phyloP scores from a whole-genome alignment of 2,888 invertebrate species.

The Endomychus coccineus region DNA sequence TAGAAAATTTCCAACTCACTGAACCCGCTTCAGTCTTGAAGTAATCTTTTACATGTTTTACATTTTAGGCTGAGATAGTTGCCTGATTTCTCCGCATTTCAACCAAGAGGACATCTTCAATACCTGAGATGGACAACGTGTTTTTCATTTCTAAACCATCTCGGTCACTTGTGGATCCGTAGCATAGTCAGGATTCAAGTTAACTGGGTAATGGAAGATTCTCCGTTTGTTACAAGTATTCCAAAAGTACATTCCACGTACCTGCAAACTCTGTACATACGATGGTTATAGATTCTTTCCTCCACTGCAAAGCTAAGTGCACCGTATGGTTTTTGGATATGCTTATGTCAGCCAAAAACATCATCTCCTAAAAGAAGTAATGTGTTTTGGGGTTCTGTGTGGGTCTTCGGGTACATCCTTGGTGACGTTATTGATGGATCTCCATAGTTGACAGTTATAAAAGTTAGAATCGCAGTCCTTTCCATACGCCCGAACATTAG shows the following conservation, averaged over 20 bases:
- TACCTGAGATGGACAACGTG: not conserved
- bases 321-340: constrained; percentile 24
- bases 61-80: too few relatives aligned
- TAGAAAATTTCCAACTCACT: too few relatives aligned
- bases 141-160: constrained; percentile 4
- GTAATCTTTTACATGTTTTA: too few relatives aligned
- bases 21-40: too few relatives aligned
- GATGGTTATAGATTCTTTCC: constrained; percentile 27
- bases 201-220: constrained; percentile 20
- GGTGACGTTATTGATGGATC: not conserved
- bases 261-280: constrained; percentile 21
- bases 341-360: constrained; percentile 19
- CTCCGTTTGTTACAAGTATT: constrained; percentile 27
- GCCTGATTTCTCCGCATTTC: too few relatives aligned
- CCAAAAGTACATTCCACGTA: constrained; percentile 27
- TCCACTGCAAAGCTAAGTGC: constrained; percentile 18
- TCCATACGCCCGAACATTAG: constrained; percentile 14
- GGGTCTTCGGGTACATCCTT: not conserved
- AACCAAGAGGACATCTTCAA: too few relatives aligned
- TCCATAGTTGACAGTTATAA: constrained; percentile 3
- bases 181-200: not conserved
- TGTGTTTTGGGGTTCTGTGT: not conserved
- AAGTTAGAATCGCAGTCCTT: constrained; percentile 10
- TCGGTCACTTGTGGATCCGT: constrained; percentile 5
- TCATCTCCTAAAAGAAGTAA: constrained; percentile 19